Conservation (phyloP, 2,113 vertebrate species). For the Passer domesticus region DNA sequence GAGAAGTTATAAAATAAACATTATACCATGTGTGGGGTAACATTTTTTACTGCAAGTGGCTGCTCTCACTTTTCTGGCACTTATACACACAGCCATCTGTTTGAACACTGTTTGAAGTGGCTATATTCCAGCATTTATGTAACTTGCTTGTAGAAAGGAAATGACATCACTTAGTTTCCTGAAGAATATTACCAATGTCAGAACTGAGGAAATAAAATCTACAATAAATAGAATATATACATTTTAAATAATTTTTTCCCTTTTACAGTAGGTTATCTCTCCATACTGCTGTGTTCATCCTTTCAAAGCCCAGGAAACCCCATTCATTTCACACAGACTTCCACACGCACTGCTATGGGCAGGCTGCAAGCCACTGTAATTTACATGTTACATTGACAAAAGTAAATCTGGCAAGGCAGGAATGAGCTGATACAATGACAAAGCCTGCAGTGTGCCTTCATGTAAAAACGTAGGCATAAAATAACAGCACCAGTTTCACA, state of each 20-base stretch:
- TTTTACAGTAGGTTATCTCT: background rate
- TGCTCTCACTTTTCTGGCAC: conserved; percentile 78
- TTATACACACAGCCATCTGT: conserved; percentile 77
- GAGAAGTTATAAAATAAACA: conserved; percentile 74
- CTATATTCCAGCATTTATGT: conserved; percentile 74
- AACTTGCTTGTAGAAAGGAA: conserved; percentile 75
- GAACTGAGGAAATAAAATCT: conserved; percentile 62
- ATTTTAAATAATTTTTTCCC: background rate
- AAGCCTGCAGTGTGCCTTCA: background rate
- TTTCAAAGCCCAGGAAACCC: background rate
- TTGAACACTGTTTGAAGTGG: conserved; percentile 75
- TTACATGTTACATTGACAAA: background rate
- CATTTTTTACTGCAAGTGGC: conserved; percentile 71
- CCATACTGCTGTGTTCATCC: background rate
- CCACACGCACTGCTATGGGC: background rate
- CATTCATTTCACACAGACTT: background rate
- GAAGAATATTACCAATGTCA: conserved; percentile 64
- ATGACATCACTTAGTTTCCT: conserved; percentile 78
- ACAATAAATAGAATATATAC: conserved; percentile 39
- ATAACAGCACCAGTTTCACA: background rate
- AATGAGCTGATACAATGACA: background rate
- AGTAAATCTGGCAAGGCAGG: background rate
- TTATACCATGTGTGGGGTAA: conserved; percentile 74
- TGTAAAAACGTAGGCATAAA: background rate
- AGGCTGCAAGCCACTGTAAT: background rate